These are phyloP conservation scores for Tenebrio molitor DNA, from an alignment of 1,140 invertebrate species.

Conservation along the genomic window DNA sequence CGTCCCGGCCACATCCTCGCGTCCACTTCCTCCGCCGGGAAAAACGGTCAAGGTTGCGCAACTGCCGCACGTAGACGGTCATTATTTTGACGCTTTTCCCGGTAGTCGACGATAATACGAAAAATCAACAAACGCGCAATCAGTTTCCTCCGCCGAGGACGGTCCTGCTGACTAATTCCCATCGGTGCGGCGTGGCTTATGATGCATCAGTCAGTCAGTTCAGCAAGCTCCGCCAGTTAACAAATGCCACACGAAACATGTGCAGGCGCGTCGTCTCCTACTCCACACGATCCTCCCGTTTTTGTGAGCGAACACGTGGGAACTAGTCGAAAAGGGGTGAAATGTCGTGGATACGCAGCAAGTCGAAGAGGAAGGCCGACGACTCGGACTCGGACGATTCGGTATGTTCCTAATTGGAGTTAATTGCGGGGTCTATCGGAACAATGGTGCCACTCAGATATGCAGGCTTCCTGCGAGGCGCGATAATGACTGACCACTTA, in stretches of 20 bases:
- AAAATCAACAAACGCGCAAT: slow-evolving; percentile 31
- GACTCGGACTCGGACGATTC: slow-evolving; percentile 56
- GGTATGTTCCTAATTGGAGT: slow-evolving; percentile 45
- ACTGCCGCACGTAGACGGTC: neutral
- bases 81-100: slow-evolving; percentile 21
- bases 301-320: neutral
- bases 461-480: too few relatives aligned
- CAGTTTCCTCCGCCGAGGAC: slow-evolving; percentile 26
- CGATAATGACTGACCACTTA: too few relatives aligned
- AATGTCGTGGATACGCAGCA: slow-evolving; percentile 53
- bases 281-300: neutral
- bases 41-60: slow-evolving; percentile 15
- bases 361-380: slow-evolving; percentile 5
- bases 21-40: slow-evolving; percentile 9
- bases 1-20: too few relatives aligned
- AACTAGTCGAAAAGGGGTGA: neutral
- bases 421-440: too few relatives aligned
- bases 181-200: slow-evolving; percentile 41
- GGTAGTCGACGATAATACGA: slow-evolving; percentile 11
- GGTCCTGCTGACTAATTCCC: slow-evolving; percentile 50
- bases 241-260: slow-evolving; percentile 45
- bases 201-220: slow-evolving; percentile 42
- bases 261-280: neutral
- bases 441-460: too few relatives aligned
- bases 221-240: slow-evolving; percentile 28